Percentiles rank a stretch among this genome's conserved stretches.
Conservation (phyloP, 2,888 invertebrate genomes). For the Eupithecia subfuscata region DNA sequence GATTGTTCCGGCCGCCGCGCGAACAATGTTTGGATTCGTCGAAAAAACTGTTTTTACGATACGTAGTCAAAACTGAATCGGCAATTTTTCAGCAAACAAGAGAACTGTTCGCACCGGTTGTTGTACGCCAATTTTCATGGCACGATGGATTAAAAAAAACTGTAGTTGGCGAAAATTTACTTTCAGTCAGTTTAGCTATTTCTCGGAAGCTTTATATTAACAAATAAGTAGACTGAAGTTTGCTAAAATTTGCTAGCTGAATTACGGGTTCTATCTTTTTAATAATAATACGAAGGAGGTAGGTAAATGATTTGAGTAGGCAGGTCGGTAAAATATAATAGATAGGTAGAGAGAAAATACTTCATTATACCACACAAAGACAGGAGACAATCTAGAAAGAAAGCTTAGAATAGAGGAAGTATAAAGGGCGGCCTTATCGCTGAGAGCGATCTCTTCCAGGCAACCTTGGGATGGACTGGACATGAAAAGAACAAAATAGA, state of each 20-base stretch:
- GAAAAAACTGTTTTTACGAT: constrained; percentile 44
- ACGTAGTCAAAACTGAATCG: constrained; percentile 49
- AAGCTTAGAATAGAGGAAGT: too few species aligned
- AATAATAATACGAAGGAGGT: background rate
- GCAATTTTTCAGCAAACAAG: constrained; percentile 55
- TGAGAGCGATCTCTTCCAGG: too few species aligned
- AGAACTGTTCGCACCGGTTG: constrained; percentile 47
- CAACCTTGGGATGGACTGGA: too few species aligned
- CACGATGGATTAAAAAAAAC: constrained; percentile 9
- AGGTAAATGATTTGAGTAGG: background rate
- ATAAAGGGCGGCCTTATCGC: too few species aligned
- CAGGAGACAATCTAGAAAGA: too few species aligned
- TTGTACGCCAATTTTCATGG: constrained; percentile 34
- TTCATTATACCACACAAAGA: too few species aligned
- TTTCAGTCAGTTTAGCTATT: constrained; percentile 6
- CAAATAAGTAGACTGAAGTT: background rate
- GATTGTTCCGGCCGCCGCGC: constrained; percentile 59
- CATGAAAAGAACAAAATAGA: too few species aligned
- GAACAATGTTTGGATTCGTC: constrained; percentile 51
- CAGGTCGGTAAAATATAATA: background rate
- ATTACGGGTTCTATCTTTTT: background rate
- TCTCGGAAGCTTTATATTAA: background rate
- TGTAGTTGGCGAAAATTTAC: constrained; percentile 1
- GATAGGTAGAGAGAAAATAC: too few species aligned
- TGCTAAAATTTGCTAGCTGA: background rate